These are phyloP conservation scores for Ptilorrhoa leucosticta DNA, from an alignment of 2,113 vertebrate genomes.

Conservation along the genomic window DNA sequence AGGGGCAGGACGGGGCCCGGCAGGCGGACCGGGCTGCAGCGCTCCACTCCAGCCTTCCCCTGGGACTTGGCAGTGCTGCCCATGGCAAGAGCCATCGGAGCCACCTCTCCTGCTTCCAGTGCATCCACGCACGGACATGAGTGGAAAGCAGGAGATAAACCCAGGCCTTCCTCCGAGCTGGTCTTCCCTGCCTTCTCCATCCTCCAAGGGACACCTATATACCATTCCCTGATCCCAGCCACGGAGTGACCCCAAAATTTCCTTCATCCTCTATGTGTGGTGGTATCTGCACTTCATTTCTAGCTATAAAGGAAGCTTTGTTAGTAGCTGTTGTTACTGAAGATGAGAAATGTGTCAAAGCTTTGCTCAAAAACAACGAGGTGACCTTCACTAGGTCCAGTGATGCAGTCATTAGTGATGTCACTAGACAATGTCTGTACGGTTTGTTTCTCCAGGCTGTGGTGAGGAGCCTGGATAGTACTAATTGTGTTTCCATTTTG, in stretches of 20 bases:
- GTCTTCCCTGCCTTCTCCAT: neutral
- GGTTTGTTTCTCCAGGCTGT: neutral
- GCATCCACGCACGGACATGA: fast-evolving
- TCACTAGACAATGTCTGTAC: neutral
- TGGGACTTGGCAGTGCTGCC: neutral
- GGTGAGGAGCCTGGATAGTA: neutral
- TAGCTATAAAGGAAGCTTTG: neutral
- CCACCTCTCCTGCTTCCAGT: neutral
- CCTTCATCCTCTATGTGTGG: neutral
- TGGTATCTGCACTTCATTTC: neutral
- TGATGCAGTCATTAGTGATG: neutral
- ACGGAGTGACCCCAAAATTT: neutral
- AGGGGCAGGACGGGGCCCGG: neutral
- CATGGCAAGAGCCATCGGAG: fast-evolving
- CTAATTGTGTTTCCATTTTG: neutral
- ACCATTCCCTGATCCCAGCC: neutral
- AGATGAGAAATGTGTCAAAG: neutral
- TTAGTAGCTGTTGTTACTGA: neutral
- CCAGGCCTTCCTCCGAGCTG: neutral
- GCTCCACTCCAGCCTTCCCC: neutral
- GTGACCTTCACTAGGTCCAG: neutral
- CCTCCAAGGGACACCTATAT: neutral
- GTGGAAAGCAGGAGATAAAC: neutral
- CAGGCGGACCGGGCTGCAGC: neutral
- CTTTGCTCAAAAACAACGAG: neutral